Evolutionary conservation across 2,888 invertebrate genomes (phyloP).

Genomic region (Hypomecis punctinalis): DNA sequence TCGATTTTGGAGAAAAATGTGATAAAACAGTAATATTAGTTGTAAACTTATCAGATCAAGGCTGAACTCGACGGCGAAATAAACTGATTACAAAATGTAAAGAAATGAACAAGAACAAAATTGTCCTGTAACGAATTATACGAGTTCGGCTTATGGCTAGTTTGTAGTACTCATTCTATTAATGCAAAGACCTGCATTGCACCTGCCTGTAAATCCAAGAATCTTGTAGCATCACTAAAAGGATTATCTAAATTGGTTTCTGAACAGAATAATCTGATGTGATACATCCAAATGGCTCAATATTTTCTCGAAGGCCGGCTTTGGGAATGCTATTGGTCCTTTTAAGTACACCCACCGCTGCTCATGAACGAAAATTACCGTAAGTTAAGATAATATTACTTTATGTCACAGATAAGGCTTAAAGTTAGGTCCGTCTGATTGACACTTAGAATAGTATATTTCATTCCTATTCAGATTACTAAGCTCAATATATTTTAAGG

Average conservation of each 20-base stretch:
- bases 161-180: not conserved
- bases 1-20: too few species aligned
- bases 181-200: slow-evolving; percentile 3
- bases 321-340: slow-evolving; percentile 10
- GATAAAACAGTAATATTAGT: too few species aligned
- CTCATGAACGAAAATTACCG: slow-evolving; percentile 13
- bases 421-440: too few species aligned
- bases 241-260: slow-evolving; percentile 25
- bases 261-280: slow-evolving; percentile 25
- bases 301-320: slow-evolving; percentile 11
- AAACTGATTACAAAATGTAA: too few species aligned
- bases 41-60: too few species aligned
- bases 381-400: slow-evolving; percentile 9
- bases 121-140: not conserved
- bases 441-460: too few species aligned
- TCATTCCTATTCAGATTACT: too few species aligned
- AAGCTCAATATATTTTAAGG: too few species aligned
- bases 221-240: slow-evolving; percentile 11
- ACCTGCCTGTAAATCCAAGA: slow-evolving; percentile 5
- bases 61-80: too few species aligned
- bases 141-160: not conserved
- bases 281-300: slow-evolving; percentile 23
- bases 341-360: slow-evolving; percentile 14
- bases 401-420: slow-evolving; percentile 8
- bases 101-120: too few species aligned